Evolutionary conservation across 2,797 vertebrate genomes (phyloP).

Genomic region (Myotis myotis): DNA sequence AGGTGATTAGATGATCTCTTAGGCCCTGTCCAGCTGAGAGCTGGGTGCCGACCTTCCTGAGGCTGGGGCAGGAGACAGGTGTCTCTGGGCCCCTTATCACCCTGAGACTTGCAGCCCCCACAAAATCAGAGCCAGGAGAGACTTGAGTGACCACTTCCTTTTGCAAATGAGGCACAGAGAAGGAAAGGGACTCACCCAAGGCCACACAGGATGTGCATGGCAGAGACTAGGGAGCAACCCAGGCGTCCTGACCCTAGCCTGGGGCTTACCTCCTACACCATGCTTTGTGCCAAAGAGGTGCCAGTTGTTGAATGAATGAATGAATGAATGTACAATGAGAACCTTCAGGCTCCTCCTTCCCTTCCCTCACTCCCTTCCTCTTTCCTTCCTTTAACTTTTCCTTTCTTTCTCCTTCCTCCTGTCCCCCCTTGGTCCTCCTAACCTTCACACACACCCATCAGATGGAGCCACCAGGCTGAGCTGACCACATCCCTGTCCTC

Average conservation of each 20-base stretch:
- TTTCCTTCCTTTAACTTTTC: background rate
- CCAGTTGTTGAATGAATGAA: background rate
- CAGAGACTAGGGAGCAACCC: background rate
- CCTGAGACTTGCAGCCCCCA: background rate
- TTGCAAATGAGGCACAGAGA: background rate
- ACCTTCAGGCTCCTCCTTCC: no score
- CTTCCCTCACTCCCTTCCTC: background rate
- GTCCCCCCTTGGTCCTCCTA: no score
- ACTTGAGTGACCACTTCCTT: background rate
- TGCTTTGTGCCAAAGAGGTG: rapidly evolving
- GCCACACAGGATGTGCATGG: background rate
- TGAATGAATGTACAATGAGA: background rate
- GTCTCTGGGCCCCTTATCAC: background rate
- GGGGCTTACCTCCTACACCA: rapidly evolving
- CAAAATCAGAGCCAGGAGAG: background rate
- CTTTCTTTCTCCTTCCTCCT: background rate
- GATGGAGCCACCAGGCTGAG: background rate
- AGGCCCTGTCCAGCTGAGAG: background rate
- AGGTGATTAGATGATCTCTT: no score
- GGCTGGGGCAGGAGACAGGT: background rate
- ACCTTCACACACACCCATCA: background rate
- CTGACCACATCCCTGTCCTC: background rate
- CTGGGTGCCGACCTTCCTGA: no score
- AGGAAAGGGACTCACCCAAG: background rate
- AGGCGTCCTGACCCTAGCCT: background rate